These are phyloP conservation scores for Sylvilagus floridanus DNA, from an alignment of 2,797 vertebrate genomes.

Conservation along the genomic window DNA sequence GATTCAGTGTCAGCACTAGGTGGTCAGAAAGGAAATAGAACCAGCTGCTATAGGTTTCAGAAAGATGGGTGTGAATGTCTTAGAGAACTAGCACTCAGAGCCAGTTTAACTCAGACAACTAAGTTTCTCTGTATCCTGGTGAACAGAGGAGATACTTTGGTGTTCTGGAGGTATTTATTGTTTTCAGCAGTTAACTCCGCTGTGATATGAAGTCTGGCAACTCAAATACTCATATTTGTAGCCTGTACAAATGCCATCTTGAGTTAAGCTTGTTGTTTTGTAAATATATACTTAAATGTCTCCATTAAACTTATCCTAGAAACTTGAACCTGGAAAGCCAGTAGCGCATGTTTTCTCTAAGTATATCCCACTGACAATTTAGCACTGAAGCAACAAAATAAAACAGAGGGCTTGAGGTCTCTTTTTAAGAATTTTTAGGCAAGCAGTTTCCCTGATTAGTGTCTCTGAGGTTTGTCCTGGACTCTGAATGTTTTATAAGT, in stretches of 20 bases:
- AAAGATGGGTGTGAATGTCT: not conserved
- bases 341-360: constrained; percentile 25
- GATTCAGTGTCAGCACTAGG: not conserved
- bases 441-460: not conserved
- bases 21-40: not conserved
- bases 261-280: not conserved
- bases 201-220: not conserved
- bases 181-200: constrained; percentile 18
- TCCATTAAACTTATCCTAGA: not conserved
- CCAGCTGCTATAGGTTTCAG: not conserved
- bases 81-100: constrained; percentile 13
- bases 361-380: not conserved
- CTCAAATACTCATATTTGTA: not conserved
- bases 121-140: not conserved
- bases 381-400: constrained; percentile 13
- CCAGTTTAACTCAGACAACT: not conserved
- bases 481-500: not conserved
- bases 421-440: constrained; percentile 14
- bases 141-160: not conserved
- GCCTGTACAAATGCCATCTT: not conserved
- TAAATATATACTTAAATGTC: not conserved
- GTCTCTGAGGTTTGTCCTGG: not conserved
- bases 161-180: constrained; percentile 33
- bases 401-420: constrained; percentile 2
- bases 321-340: constrained; percentile 1